Conservation (phyloP, 2,797 vertebrate genomes). For the Rhabdomys pumilio region DNA sequence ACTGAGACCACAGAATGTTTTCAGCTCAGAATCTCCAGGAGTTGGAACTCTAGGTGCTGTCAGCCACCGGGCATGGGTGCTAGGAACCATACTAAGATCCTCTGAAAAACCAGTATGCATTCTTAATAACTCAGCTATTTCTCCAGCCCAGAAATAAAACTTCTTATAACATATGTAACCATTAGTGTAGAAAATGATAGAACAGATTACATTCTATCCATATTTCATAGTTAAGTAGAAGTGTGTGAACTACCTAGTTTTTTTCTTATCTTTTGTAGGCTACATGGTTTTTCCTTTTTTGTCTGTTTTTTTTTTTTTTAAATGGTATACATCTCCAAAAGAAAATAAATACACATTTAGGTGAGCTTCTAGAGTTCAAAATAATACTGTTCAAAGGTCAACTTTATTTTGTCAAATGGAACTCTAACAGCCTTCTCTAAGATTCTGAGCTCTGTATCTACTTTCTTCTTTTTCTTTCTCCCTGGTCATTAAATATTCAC, state of each 20-base stretch:
- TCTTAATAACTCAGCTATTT: neutral
- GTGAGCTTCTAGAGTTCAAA: neutral
- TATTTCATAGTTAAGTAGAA: neutral
- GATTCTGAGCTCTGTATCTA: neutral
- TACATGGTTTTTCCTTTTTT: neutral
- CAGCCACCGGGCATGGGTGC: no score
- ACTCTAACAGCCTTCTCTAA: neutral
- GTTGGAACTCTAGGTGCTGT: neutral
- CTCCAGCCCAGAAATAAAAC: neutral
- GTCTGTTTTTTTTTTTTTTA: neutral
- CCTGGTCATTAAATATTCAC: neutral
- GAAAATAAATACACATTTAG: neutral
- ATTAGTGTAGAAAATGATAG: neutral
- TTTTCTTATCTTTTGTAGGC: neutral
- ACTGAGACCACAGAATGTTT: neutral
- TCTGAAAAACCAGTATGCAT: neutral
- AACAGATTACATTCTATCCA: neutral
- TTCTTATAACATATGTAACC: neutral
- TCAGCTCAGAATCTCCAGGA: neutral
- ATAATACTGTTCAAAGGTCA: neutral
- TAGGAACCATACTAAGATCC: neutral
- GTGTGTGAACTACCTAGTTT: neutral
- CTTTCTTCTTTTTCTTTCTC: neutral
- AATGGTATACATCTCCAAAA: neutral
- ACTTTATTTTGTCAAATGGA: conserved; percentile 6